Base-by-base conservation (phyloP, 2,113 vertebrate genomes). In the Ginglymostoma cirratum region DNA sequence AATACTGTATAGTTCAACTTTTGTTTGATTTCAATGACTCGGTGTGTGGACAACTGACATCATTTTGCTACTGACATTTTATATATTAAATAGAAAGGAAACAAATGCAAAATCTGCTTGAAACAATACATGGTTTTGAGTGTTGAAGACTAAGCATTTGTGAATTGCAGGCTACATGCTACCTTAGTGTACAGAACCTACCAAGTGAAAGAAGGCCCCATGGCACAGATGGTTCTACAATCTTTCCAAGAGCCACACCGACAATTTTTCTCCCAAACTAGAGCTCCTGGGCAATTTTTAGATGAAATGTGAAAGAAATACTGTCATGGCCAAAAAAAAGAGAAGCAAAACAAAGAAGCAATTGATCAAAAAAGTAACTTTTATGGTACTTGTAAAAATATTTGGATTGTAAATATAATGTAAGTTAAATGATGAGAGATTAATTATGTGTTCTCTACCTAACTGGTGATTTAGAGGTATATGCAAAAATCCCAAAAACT, bases 391-490 rank as follows among this genome's bases (percentile, higher is more conserved):
- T 70, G 67, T n/a, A 95, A 95, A 95, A 95, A 70, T 48, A 95
- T 95, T 95, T 70, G 61, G 89, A 93, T 93, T 93, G 61, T 66
- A 93, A 93, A 93, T 61, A 93, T 67, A n/a, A 93, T 93, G 89
- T 66, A 93, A 38, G 89, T 66, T 93, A 93, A 93, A 93, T 10
- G 89, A n/a, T 93, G 61, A 34, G 65, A 93, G 61, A 93, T 38
- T 42, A 93, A 67, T 93, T 23, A 67, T 70, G 67, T 72, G 67
- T 95, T 95, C 38, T 19, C 67, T 27, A 14, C 93, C 70, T 95
- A 95, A 72, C 89, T 45, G 42, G 93, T 95, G 67, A 95, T 67
- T 42, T 95, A 17, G 23, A 69, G 70, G 42, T 24, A 48, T 72
- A 24, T 72, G 67, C 70, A 34, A 69, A 95, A 95, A 72, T 38